Percentiles rank a stretch among this genome's conserved stretches.
Conservation (phyloP, 53 echinoderm and acorn worm genomes). For the Temnopleurus reevesii region DNA sequence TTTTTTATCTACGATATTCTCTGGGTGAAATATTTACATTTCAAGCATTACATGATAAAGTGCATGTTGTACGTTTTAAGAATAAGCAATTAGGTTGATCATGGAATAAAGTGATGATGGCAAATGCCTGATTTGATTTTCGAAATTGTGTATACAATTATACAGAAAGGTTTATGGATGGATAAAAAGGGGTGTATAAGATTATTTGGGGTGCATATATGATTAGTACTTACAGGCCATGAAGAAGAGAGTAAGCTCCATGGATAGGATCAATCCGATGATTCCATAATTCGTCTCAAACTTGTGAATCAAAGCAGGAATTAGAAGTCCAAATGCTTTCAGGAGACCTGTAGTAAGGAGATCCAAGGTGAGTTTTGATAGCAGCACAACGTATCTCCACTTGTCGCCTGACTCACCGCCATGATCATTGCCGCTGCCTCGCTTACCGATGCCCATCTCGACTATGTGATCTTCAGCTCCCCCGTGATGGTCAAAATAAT, state of each 20-base stretch:
- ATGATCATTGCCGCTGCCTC: background rate
- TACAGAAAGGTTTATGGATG: no score
- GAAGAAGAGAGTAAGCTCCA: slow-evolving; percentile 30
- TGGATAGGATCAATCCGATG: slow-evolving; percentile 30
- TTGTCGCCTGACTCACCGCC: background rate
- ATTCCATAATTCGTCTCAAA: background rate
- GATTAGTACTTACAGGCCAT: slow-evolving; percentile 38
- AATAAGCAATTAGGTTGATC: no score
- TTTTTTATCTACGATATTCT: no score
- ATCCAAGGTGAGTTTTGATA: slow-evolving; percentile 3
- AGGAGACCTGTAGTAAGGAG: slow-evolving; percentile 12
- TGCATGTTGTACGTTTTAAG: no score
- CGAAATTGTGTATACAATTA: no score
- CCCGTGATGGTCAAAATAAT: no score
- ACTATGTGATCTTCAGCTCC: no score
- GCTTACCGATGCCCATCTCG: no score
- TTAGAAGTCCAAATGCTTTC: slow-evolving; percentile 13
- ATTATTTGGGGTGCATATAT: background rate
- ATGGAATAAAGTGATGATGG: no score
- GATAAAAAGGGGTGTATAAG: background rate
- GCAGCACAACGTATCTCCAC: slow-evolving; percentile 29
- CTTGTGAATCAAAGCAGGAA: background rate
- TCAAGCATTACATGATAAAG: no score
- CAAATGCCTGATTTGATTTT: no score
- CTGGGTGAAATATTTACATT: no score